Evolutionary conservation across 2,888 invertebrate genomes (phyloP).

Genomic region (Polydrusus tereticollis): DNA sequence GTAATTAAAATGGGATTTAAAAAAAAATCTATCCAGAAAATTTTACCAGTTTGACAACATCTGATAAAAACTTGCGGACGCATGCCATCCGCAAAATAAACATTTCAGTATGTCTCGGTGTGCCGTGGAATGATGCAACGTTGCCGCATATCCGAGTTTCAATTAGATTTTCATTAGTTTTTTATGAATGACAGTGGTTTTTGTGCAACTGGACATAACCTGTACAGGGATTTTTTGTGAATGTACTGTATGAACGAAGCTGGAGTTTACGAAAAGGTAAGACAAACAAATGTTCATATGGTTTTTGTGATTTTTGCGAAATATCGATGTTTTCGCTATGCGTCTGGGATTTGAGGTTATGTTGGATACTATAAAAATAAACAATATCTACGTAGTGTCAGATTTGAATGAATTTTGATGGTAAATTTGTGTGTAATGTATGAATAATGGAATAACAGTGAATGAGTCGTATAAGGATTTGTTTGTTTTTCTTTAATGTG

Average conservation of each 20-base stretch:
- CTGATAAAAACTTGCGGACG: slow-evolving; percentile 36
- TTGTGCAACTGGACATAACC: slow-evolving; percentile 7
- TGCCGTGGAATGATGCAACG: slow-evolving; percentile 24
- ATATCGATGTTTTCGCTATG: slow-evolving; percentile 41
- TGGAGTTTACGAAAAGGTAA: slow-evolving; percentile 56
- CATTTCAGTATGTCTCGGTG: slow-evolving; percentile 43
- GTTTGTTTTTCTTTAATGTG: slow-evolving; percentile 28
- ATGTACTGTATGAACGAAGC: slow-evolving; percentile 59
- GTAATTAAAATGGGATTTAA: too few species aligned
- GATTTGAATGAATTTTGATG: slow-evolving; percentile 4
- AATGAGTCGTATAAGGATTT: slow-evolving; percentile 12
- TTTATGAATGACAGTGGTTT: slow-evolving; percentile 20
- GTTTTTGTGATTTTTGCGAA: slow-evolving; percentile 42
- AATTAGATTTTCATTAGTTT: slow-evolving; percentile 14
- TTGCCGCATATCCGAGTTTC: slow-evolving; percentile 28
- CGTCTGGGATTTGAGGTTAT: slow-evolving; percentile 47
- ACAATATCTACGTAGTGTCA: not conserved
- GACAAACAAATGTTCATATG: not conserved
- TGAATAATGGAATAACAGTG: not conserved
- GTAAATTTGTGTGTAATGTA: not conserved
- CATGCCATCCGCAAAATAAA: slow-evolving; percentile 49
- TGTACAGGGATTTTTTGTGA: slow-evolving; percentile 30
- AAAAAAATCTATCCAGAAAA: not conserved
- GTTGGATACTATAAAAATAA: slow-evolving; percentile 24
- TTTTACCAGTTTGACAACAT: slow-evolving; percentile 16